These are phyloP conservation scores for Clistopyga incitator DNA, from an alignment of 2,888 invertebrate genomes.

Conservation along the genomic window DNA sequence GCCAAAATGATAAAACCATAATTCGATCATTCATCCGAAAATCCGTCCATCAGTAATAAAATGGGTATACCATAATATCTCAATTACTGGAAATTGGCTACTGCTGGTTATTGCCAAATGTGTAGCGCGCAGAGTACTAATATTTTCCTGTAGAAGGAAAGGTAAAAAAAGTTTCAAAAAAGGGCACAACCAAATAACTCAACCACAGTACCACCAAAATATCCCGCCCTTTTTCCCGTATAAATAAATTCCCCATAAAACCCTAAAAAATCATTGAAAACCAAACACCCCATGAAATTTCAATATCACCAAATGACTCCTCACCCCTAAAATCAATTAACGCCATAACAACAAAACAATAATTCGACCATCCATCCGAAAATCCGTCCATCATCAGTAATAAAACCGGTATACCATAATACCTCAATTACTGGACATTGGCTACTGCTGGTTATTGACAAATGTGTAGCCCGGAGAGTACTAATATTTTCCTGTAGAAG, in stretches of 20 bases:
- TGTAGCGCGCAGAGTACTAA: conserved; percentile 54
- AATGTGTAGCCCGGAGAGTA: conserved; percentile 60
- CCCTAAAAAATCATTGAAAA: neutral
- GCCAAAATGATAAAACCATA: neutral
- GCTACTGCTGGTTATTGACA: conserved; percentile 50
- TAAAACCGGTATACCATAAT: conserved; percentile 59
- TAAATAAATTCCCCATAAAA: no score
- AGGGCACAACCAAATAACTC: neutral
- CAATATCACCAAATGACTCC: neutral
- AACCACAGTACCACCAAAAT: no score
- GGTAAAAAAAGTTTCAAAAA: conserved; percentile 17
- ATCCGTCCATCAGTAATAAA: conserved; percentile 68
- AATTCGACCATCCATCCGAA: conserved; percentile 31
- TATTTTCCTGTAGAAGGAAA: conserved; percentile 2
- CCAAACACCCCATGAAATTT: neutral
- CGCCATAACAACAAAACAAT: neutral
- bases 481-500: conserved; percentile 4
- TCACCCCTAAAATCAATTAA: neutral
- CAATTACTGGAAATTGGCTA: conserved; percentile 32
- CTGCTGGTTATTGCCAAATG: conserved; percentile 55
- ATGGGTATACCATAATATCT: conserved; percentile 32
- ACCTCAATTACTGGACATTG: conserved; percentile 26
- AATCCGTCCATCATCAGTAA: conserved; percentile 66
- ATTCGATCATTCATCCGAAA: conserved; percentile 34
- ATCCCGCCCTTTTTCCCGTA: no score